Evolutionary conservation across 1,140 invertebrate genomes (phyloP).

Genomic region (Penaeus indicus): DNA sequence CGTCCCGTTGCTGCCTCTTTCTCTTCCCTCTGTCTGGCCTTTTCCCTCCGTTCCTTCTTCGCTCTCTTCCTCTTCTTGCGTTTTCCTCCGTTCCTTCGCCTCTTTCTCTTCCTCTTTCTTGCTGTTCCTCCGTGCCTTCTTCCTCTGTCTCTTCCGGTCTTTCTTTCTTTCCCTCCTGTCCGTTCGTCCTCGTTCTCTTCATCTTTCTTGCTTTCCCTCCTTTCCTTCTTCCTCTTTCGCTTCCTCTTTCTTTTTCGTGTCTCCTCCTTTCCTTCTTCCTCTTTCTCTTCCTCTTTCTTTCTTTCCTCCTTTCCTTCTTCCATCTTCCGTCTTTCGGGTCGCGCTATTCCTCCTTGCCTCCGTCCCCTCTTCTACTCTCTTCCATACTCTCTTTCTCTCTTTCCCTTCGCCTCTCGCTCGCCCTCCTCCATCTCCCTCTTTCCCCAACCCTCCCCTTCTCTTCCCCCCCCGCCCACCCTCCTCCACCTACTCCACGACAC

Average conservation of each 20-base stretch:
- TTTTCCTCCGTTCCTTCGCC: slow-evolving; percentile 3
- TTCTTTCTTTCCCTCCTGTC: background rate
- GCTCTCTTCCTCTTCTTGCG: background rate
- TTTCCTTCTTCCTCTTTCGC: background rate
- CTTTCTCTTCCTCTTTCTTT: background rate
- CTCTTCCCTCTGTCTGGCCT: background rate
- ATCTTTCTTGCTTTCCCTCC: background rate
- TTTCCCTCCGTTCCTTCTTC: background rate
- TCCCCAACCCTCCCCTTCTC: no score
- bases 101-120: background rate
- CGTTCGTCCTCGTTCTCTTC: background rate
- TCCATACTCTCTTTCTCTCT: background rate
- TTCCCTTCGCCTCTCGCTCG: background rate
- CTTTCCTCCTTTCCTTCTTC: no score
- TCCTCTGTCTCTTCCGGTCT: background rate
- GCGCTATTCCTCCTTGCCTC: background rate
- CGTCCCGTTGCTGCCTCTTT: background rate
- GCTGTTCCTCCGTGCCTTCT: background rate
- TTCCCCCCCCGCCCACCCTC: no score
- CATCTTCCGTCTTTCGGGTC: no score
- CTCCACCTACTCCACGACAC: no score
- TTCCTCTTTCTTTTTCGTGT: background rate
- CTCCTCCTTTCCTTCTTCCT: no score
- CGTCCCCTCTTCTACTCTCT: no score
- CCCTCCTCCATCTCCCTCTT: background rate